Evolutionary conservation across 2,888 invertebrate genomes (phyloP).

Genomic region (Lagria hirta): DNA sequence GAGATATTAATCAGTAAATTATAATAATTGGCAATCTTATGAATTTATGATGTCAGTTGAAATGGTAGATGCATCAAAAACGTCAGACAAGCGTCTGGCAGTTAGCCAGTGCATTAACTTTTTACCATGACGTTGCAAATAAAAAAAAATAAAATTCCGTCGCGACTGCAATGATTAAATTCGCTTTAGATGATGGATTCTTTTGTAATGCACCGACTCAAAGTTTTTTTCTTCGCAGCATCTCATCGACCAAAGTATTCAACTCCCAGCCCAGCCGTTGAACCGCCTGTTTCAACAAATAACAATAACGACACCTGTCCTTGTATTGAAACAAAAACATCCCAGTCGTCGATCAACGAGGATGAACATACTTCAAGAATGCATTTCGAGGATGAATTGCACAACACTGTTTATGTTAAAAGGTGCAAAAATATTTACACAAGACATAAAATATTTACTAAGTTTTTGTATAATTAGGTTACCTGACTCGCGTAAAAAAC

Average conservation of each 20-base stretch:
- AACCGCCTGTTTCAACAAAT: slow-evolving; percentile 20
- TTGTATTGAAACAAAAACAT: slow-evolving; percentile 30
- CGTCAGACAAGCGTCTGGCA: too few relatives aligned
- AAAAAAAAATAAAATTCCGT: too few relatives aligned
- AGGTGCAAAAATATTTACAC: too few relatives aligned
- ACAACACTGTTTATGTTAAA: slow-evolving; percentile 72
- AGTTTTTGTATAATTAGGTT: slow-evolving; percentile 3
- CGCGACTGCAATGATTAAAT: too few relatives aligned
- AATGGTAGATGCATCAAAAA: too few relatives aligned
- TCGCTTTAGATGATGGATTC: too few relatives aligned
- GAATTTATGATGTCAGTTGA: too few relatives aligned
- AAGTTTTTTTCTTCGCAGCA: slow-evolving; percentile 1
- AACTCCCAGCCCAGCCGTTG: slow-evolving; percentile 19
- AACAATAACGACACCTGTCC: slow-evolving; percentile 32
- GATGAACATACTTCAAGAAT: slow-evolving; percentile 65
- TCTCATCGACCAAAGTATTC: slow-evolving; percentile 17
- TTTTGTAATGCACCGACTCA: neutral
- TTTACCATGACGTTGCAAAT: too few relatives aligned
- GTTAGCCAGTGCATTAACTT: too few relatives aligned
- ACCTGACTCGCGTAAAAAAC: slow-evolving; percentile 28
- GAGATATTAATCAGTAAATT: too few relatives aligned
- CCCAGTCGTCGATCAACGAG: slow-evolving; percentile 47
- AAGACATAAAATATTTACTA: too few relatives aligned
- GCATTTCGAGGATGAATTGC: slow-evolving; percentile 77
- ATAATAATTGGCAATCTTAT: neutral